These are phyloP conservation scores for Amphipoea lucens DNA, from an alignment of 2,888 invertebrate species.

Conservation along the genomic window DNA sequence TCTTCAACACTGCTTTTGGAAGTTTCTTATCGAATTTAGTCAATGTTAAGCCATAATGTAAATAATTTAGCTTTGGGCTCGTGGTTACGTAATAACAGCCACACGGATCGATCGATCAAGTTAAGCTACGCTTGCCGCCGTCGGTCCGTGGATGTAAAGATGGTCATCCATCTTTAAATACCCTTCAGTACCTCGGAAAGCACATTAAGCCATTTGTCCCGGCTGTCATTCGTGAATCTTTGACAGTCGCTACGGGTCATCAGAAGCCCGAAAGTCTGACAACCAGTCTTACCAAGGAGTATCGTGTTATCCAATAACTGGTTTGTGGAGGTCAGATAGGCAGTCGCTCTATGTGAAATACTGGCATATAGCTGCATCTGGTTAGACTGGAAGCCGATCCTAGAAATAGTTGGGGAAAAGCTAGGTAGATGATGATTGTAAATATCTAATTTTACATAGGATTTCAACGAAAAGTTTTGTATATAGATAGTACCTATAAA, in stretches of 20 bases:
- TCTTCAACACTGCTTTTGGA: too few species aligned
- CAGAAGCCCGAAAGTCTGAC: neutral
- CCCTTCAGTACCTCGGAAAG: neutral
- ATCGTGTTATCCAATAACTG: neutral
- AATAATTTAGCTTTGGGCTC: neutral
- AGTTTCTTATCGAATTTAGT: too few species aligned
- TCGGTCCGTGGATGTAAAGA: neutral
- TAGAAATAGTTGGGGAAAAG: neutral
- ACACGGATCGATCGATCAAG: neutral
- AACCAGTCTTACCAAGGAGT: neutral
- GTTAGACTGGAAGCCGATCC: neutral
- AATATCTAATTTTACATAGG: too few species aligned
- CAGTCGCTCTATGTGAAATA: neutral
- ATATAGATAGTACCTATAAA: too few species aligned
- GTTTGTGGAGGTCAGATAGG: neutral
- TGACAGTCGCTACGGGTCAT: neutral
- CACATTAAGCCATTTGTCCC: neutral
- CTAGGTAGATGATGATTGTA: too few species aligned
- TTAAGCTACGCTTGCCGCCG: neutral
- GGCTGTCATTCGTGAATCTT: neutral
- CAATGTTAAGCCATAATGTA: neutral
- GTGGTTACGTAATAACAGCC: too few species aligned
- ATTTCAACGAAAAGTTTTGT: too few species aligned
- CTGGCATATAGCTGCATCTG: neutral
- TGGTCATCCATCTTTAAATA: neutral